Evolutionary conservation across 2,888 invertebrate genomes (phyloP).

Genomic region (Lochmaea crataegi): DNA sequence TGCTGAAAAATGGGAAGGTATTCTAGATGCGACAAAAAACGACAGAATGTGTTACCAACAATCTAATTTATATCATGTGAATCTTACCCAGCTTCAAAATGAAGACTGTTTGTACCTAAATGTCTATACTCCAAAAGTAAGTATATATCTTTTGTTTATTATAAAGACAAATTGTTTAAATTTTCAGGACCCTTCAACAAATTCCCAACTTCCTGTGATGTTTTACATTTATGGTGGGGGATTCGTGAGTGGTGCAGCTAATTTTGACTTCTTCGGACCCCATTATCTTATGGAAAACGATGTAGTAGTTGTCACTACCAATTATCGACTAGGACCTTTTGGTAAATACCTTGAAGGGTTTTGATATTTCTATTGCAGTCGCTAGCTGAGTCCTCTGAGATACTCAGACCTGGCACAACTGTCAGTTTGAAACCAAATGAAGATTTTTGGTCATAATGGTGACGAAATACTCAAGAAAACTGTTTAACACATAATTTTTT

Average conservation of each 20-base stretch:
- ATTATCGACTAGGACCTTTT: constrained; percentile 53
- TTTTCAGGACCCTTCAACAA: constrained; percentile 18
- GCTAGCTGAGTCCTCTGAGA: no score
- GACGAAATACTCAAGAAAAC: no score
- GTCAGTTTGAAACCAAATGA: no score
- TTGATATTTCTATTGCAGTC: no score
- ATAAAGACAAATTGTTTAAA: background rate
- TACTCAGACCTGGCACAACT: no score
- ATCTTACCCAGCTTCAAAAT: constrained; percentile 29
- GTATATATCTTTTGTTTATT: no score
- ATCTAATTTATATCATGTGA: constrained; percentile 11
- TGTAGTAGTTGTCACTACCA: constrained; percentile 56
- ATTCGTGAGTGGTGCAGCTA: constrained; percentile 55
- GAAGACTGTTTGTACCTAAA: constrained; percentile 49
- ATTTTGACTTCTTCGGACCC: constrained; percentile 61
- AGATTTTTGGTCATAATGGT: no score
- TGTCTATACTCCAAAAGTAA: constrained; percentile 47
- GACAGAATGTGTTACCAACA: constrained; percentile 32
- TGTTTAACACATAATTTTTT: no score
- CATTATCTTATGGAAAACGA: constrained; percentile 56
- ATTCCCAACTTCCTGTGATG: constrained; percentile 55
- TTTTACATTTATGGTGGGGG: constrained; percentile 60
- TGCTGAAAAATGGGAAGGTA: constrained; percentile 33
- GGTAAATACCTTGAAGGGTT: constrained; percentile 30
- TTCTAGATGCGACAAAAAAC: constrained; percentile 31